Evolutionary conservation across 2,888 invertebrate genomes (phyloP), one percentile per base, ranked within the genome.

Genomic region (Hypercompe scribonia): DNA sequence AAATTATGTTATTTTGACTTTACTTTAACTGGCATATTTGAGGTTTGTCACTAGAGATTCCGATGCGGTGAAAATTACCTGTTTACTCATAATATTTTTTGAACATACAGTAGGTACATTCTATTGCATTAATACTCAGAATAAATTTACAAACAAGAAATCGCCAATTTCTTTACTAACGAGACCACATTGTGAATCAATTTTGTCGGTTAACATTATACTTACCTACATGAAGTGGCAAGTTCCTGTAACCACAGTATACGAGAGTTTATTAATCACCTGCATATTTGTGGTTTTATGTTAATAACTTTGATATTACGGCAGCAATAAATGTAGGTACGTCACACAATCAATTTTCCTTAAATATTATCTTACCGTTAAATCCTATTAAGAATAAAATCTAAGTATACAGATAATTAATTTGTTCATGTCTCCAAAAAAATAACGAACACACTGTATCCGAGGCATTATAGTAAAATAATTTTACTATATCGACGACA

Each of bases 241-340:
- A 68, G 34, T 36, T 34, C 28, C 11, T 61, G 2, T 21, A 24
- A 28, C 68, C 36, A 34, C 34, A 68, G 8, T 31, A 28, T 34
- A 50, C 33, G 11, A 50, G 21, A n/a, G 54, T 21, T n/a, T 58
- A 68, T 58, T 54, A 61, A 39, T 4, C 39, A 61, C 36, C 24
- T 10, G 58, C 68, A 68, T 61, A 31, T 68, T 68, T 68, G 68
- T 61, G 68, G 68, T 61, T 58, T 36, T 31, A 42, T 39, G 28
- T 46, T 11, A 58, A 34, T 58, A 54, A 28, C 58, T 34, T 28
- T 36, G 11, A 36, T 28, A 3, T 39, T 18, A 54, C 11, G 28
- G 28, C 68, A 39, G n/a, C 36, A 18, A 28, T 18, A 46, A 36
- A 36, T 36, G 18, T 46, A 18, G 3, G 42, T 46, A 42, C 21